Evolutionary conservation across 1,140 invertebrate species (phyloP).

Genomic region (Diploscapter pachys): DNA sequence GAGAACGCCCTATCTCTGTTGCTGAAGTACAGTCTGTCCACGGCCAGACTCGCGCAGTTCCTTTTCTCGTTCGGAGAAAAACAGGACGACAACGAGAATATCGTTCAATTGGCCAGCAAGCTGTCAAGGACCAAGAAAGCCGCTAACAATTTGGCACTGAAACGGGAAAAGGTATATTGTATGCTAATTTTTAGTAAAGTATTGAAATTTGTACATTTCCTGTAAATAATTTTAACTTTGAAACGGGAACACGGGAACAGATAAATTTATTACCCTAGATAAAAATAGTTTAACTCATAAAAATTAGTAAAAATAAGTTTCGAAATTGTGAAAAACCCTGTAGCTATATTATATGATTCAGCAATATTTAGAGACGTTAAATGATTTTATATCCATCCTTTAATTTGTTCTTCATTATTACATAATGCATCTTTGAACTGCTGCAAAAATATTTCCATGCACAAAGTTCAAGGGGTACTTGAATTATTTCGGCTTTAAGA

Average conservation of each 20-base stretch:
- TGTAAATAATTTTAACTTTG: not conserved
- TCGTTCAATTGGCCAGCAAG: constrained; percentile 35
- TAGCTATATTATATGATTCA: no score
- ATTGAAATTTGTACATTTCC: no score
- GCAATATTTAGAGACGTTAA: no score
- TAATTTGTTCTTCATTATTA: no score
- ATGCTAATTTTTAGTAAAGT: not conserved
- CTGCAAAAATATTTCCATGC: no score
- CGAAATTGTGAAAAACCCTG: not conserved
- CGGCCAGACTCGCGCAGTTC: constrained; percentile 26
- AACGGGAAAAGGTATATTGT: constrained; percentile 10
- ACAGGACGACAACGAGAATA: constrained; percentile 37
- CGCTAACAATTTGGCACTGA: constrained; percentile 2
- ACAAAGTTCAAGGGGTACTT: no score
- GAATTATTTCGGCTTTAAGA: no score
- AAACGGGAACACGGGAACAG: not conserved
- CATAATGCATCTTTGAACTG: no score
- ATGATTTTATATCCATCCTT: no score
- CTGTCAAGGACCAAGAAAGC: constrained; percentile 14
- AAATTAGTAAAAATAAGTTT: not conserved
- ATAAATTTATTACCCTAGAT: not conserved
- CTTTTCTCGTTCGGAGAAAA: constrained; percentile 27
- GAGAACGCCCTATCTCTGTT: constrained; percentile 23
- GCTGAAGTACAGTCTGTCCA: constrained; percentile 11
- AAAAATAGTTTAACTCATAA: not conserved